Base-by-base conservation (phyloP, 2,888 invertebrate species). In the Smittia aterrima region DNA sequence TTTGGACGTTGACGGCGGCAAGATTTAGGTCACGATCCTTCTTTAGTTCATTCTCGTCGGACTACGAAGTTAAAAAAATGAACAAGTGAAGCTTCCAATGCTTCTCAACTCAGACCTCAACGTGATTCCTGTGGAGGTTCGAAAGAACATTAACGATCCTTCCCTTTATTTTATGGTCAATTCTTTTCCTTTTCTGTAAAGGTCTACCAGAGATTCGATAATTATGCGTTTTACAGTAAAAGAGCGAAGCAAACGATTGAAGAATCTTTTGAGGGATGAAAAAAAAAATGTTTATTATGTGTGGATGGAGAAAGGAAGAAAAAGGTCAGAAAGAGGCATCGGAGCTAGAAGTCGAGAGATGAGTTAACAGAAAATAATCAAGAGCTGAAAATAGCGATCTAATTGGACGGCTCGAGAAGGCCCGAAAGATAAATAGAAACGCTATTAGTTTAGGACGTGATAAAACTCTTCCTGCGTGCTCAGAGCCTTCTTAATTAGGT, bases 111-210 rank as follows among this genome's bases (percentile, higher is more conserved):
- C 4, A 58, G 58, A 58, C 53, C 40, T 38, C 38, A 66, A 66
- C 68, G 20, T 47, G 68, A 13, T 22, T 24, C 13, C 27, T 68
- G 24, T 47, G 68, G 41, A 41, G 54, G 41, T 53, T 32, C 32
- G 27, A 24, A 41, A 24, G 41, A 54, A 70, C 70, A 70, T 70
- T 70, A 70, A 70, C 70, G 70, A 53, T 53, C 53, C 53, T 53
- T 70, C 47, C 47, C 70, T 41, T 70, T 70, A 70, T 70, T 70
- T 70, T 54, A 70, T 70, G 70, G 70, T 70, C 70, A 70, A 54
- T 70, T 68, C 68, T 70, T 70, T 54, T 27, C 41, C 67, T 54
- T 70, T 27, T 41, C 67, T 16, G 13, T 25, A 53, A 41, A 70
- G 53, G 54, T 70, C 70, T 70, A 70, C 70, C 70, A 70, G 25